Conservation (phyloP, 2,888 invertebrate species). For the Byasa hedistus region DNA sequence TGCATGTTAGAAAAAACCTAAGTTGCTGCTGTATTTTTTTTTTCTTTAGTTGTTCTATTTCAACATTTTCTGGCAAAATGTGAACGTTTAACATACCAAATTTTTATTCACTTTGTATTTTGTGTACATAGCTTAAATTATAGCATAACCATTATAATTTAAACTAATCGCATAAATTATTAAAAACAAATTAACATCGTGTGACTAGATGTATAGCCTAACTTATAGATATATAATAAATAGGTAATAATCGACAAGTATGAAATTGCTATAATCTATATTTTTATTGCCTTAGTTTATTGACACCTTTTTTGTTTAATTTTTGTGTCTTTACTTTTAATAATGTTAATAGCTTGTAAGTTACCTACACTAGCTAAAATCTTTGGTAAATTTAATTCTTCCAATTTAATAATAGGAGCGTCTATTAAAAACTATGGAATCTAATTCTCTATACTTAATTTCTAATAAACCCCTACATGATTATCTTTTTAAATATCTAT, state of each 20-base stretch:
- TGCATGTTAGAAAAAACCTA: too few relatives aligned
- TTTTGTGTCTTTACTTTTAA: constrained; percentile 6
- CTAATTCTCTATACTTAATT: constrained; percentile 19
- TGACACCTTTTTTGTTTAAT: constrained; percentile 2
- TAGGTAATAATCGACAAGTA: constrained; percentile 15
- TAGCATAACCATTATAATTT: neutral
- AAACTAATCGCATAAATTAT: neutral
- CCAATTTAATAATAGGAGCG: constrained; percentile 7
- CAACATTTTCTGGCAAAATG: neutral
- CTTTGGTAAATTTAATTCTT: constrained; percentile 12
- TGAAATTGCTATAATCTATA: constrained; percentile 19
- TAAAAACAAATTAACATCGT: neutral
- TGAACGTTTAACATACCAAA: neutral
- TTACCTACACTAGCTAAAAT: constrained; percentile 16
- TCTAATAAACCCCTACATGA: constrained; percentile 23
- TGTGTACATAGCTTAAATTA: neutral
- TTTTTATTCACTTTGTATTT: neutral
- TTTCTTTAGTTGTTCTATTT: neutral
- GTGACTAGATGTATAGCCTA: neutral
- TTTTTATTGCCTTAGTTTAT: constrained; percentile 24
- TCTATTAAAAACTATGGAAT: constrained; percentile 14
- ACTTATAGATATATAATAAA: constrained; percentile 1
- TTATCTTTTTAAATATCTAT: constrained; percentile 16
- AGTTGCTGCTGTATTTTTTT: too few relatives aligned
- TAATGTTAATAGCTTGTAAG: constrained; percentile 11